phyloP scores from a whole-genome alignment of 2,888 invertebrate species.

The Ophion obscuratus region DNA sequence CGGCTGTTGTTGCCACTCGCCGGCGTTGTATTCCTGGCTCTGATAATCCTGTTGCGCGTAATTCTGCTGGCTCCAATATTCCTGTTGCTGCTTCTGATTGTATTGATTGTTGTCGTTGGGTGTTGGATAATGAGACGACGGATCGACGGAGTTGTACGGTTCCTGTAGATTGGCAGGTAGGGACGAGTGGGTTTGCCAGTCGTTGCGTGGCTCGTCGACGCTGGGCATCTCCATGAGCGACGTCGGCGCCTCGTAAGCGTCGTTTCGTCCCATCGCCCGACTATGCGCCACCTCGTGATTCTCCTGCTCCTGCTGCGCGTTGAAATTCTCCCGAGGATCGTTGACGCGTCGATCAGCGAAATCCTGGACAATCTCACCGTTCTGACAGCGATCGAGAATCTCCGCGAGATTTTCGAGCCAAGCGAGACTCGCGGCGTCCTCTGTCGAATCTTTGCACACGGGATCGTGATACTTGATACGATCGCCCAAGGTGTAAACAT shows the following conservation, averaged over 20 bases:
- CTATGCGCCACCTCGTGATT: conserved; percentile 70
- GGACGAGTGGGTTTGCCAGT: conserved; percentile 78
- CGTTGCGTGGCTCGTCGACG: conserved; percentile 69
- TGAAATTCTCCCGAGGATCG: conserved; percentile 40
- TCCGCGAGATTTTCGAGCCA: conserved; percentile 86
- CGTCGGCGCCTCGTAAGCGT: conserved; percentile 73
- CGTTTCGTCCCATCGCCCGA: conserved; percentile 73
- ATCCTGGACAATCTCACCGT: conserved; percentile 80
- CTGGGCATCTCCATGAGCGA: conserved; percentile 77
- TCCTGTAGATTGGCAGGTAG: conserved; percentile 75
- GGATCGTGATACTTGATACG: conserved; percentile 91
- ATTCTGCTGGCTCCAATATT: conserved; percentile 74
- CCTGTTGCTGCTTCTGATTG: conserved; percentile 77
- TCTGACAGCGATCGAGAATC: conserved; percentile 83
- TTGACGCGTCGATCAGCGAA: conserved; percentile 51
- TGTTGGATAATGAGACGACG: conserved; percentile 70
- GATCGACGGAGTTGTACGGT: conserved; percentile 69
- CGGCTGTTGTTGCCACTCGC: conserved; percentile 75
- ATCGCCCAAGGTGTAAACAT: conserved; percentile 85
- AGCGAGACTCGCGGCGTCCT: conserved; percentile 85
- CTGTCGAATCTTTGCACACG: conserved; percentile 84
- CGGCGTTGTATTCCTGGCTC: conserved; percentile 72
- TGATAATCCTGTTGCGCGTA: conserved; percentile 75
- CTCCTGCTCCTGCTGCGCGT: conserved; percentile 69
- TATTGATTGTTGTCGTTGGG: conserved; percentile 73